These are phyloP conservation scores for Monodelphis domestica DNA, from an alignment of 2,797 vertebrate genomes.

Conservation along the genomic window DNA sequence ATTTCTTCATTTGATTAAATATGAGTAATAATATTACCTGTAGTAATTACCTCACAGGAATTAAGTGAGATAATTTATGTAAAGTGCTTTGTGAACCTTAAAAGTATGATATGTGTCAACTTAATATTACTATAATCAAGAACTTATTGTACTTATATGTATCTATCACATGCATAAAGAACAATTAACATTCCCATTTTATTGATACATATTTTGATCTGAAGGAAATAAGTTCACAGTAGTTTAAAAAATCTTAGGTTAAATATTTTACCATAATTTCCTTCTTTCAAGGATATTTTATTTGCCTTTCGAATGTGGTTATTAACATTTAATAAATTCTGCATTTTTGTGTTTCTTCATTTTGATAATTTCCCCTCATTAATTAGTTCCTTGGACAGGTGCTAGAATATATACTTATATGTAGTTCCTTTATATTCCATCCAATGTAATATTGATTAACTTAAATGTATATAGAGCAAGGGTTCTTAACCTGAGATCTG, in stretches of 20 bases:
- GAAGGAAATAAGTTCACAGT: not conserved
- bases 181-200: not conserved
- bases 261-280: slow-evolving; percentile 9
- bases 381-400: not conserved
- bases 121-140: not conserved
- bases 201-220: not conserved
- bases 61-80: not conserved
- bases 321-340: slow-evolving; percentile 35
- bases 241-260: not conserved
- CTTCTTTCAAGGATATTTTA: slow-evolving; percentile 4
- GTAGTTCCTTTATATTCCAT: slow-evolving; percentile 1
- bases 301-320: slow-evolving; percentile 56
- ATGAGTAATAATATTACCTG: not conserved
- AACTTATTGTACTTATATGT: not conserved
- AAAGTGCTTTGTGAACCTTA: not conserved
- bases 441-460: slow-evolving; percentile 53
- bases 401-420: not conserved
- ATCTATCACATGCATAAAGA: not conserved
- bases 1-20: not conserved
- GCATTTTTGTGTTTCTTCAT: not conserved
- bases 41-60: not conserved
- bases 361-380: slow-evolving; percentile 56
- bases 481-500: not conserved
- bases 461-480: slow-evolving; percentile 9
- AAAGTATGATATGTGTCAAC: not conserved